Base-by-base conservation (phyloP, 2,888 invertebrate genomes). In the Pollenia amentaria region DNA sequence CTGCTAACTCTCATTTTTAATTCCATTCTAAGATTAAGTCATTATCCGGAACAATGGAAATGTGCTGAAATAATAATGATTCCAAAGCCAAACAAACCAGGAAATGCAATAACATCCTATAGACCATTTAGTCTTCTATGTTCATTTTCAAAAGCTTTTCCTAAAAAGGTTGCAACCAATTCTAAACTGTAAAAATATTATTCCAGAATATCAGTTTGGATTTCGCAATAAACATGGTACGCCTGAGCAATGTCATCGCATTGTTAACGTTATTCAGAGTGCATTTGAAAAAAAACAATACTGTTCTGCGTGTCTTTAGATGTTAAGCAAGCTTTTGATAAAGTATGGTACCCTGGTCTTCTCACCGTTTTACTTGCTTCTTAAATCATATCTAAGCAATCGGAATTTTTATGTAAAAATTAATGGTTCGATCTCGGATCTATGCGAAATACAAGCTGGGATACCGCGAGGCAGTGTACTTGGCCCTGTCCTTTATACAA, bases 21-120 rank as follows among this genome's bases (percentile, higher is more conserved):
- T 44, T 65, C 80, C 8, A 51, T 70, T 44, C 16, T 72, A 14
- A 72, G 80, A 55, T n/a, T 80, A 4, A 42, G 55, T 0, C 64
- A 72, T 55, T 80, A 55, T 42, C 72, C 80, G 3, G 42, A 29
- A 12, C 72, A 70, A 29, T 70, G 70, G 62, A 80, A 80, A 53
- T 73, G 64, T 55, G 80, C 72, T 16, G 51, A 80, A 72, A 72
- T 79, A 42, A 62, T 72, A 18, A 64, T 79, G 70, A 46, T 55
- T n/a, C 44, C 10, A 7, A 79, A 79, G 44, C 62, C 70, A 29
- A 69, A 60, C 12, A 76, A 76, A 42, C 65, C 55, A n/a, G 65
- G 67, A 77, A 77, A 64, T 44, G 40, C 3, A 9, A 51, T 48
- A 18, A 51, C 3, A 14, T 80, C 44, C 29, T 38, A 60, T 60